A percentile compares a stretch with the other conserved stretches of the same genome.
These are phyloP conservation scores for Bombus ignitus DNA, from an alignment of 1,140 invertebrate genomes.

Conservation along the genomic window DNA sequence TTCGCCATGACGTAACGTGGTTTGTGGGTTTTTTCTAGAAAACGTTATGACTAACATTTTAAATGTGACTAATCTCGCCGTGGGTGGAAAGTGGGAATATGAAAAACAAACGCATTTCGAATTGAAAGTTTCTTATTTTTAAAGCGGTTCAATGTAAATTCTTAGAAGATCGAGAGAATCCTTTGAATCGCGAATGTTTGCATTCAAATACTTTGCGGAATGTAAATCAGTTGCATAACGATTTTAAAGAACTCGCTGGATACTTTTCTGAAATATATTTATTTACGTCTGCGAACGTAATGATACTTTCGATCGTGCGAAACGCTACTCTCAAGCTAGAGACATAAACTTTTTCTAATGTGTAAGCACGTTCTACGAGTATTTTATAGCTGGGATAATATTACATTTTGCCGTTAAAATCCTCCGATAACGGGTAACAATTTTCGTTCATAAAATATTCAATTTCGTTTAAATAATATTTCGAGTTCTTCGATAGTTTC, in stretches of 20 bases:
- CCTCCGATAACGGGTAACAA: too few species aligned
- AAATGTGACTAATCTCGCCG: conserved; percentile 33
- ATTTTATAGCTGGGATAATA: not conserved
- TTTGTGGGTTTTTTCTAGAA: conserved; percentile 16
- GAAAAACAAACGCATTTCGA: conserved; percentile 34
- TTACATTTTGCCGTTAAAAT: not conserved
- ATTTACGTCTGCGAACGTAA: not conserved
- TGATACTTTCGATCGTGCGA: not conserved
- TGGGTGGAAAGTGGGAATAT: conserved; percentile 36
- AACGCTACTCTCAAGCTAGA: not conserved
- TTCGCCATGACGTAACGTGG: conserved; percentile 17
- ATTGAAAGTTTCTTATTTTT: conserved; percentile 27
- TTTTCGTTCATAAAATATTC: not conserved
- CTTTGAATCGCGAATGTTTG: not conserved
- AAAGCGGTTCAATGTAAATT: not conserved
- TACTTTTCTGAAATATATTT: not conserved
- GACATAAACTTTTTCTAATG: not conserved
- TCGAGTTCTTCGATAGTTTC: not conserved
- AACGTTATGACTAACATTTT: conserved; percentile 38
- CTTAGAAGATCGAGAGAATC: not conserved
- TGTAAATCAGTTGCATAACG: conserved; percentile 16
- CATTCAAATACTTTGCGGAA: not conserved
- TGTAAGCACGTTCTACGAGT: not conserved
- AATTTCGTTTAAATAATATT: not conserved
- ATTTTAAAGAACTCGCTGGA: not conserved